These are phyloP conservation scores for Hydrozoanthus gracilis DNA, from an alignment of 92 coral and sea anemone species.

Conservation along the genomic window DNA sequence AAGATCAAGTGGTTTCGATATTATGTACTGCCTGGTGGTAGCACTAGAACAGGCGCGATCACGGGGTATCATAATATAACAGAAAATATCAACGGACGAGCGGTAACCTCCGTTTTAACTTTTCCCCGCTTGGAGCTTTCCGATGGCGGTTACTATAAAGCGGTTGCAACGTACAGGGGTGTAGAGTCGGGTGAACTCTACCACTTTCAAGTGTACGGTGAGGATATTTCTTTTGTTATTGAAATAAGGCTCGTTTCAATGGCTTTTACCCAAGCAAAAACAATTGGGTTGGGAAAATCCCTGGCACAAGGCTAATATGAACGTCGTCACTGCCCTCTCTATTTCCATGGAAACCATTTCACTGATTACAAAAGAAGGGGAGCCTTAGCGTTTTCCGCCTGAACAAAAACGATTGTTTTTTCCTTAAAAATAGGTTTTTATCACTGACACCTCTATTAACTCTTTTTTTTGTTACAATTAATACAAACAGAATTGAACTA, in stretches of 20 bases:
- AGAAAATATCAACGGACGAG: background rate
- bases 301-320: too few species aligned
- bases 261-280: too few species aligned
- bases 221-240: background rate
- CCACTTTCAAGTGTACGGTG: conserved; percentile 24
- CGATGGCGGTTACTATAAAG: conserved; percentile 21
- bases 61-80: background rate
- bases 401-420: too few species aligned
- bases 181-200: background rate
- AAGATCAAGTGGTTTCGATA: conserved; percentile 25
- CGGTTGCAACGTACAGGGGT: background rate
- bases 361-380: too few species aligned
- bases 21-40: background rate
- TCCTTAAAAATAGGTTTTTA: background rate
- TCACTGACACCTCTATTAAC: background rate
- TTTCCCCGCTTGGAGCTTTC: background rate
- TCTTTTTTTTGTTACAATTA: background rate
- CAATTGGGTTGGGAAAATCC: too few species aligned
- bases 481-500: background rate
- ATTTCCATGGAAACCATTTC: too few species aligned
- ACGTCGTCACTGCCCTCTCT: too few species aligned
- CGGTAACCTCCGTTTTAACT: background rate
- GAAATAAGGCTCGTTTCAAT: background rate
- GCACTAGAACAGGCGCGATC: background rate
- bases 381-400: too few species aligned